Percentiles rank a stretch among this genome's conserved stretches.
Evolutionary conservation across 2,113 vertebrate genomes (phyloP).

Genomic region (Eretmodus cyanostictus): DNA sequence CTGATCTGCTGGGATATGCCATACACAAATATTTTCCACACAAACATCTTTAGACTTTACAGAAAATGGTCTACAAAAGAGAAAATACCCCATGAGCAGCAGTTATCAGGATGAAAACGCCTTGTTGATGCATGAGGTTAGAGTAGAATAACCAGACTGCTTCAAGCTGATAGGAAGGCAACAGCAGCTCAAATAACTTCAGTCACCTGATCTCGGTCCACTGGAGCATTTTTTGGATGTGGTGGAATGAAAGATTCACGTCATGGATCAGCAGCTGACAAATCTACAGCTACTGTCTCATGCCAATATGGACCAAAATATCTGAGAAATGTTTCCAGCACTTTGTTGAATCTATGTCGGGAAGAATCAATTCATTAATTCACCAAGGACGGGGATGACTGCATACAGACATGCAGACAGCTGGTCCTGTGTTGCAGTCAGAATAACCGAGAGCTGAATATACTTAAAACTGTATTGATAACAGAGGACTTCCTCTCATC

Average conservation of each 20-base stretch:
- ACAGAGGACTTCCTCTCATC: not conserved
- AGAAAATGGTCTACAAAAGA: not conserved
- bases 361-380: not conserved
- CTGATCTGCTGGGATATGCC: not conserved
- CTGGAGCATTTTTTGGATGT: not conserved
- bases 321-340: not conserved
- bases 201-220: not conserved
- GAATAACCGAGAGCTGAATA: not conserved
- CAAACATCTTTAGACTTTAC: not conserved
- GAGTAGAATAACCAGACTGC: not conserved
- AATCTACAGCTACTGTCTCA: not conserved
- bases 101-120: not conserved
- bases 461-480: not conserved
- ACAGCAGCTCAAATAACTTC: not conserved
- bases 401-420: not conserved
- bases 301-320: not conserved
- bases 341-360: not conserved
- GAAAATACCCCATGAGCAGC: not conserved
- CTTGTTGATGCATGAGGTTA: not conserved
- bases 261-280: not conserved
- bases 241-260: not conserved
- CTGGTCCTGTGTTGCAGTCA: not conserved
- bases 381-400: not conserved
- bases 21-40: not conserved
- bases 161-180: not conserved